Percentiles rank a stretch among this genome's conserved stretches.
Conservation (phyloP, 2,113 vertebrate species). For the western clawed frog (Xenopus tropicalis) region UCB_Xtro_10.0 CM004445.2:53303501-53304000, state of each 20-base stretch:
- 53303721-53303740: not conserved
- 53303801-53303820: constrained; percentile 12
- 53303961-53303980: constrained; percentile 25
- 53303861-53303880: constrained; percentile 20
- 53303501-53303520: too few species aligned
- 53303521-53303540: too few species aligned
- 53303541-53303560: too few species aligned
- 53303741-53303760: constrained; percentile 6
- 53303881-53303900: constrained; percentile 21
- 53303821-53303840: constrained; percentile 10
- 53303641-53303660: not conserved
- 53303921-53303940: constrained; percentile 27
- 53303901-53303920: constrained; percentile 37
- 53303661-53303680: not conserved
- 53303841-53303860: constrained; percentile 26
- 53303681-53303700: not conserved
- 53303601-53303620: not conserved
- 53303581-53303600: not conserved
- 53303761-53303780: constrained; percentile 9
- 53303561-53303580: not conserved
- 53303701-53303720: not conserved
- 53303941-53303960: constrained; percentile 35
- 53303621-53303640: not conserved
- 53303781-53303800: not conserved
- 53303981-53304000: constrained; percentile 31